Evolutionary conservation across 2,888 invertebrate genomes (phyloP).

Genomic region (Falcaria lacertinaria): DNA sequence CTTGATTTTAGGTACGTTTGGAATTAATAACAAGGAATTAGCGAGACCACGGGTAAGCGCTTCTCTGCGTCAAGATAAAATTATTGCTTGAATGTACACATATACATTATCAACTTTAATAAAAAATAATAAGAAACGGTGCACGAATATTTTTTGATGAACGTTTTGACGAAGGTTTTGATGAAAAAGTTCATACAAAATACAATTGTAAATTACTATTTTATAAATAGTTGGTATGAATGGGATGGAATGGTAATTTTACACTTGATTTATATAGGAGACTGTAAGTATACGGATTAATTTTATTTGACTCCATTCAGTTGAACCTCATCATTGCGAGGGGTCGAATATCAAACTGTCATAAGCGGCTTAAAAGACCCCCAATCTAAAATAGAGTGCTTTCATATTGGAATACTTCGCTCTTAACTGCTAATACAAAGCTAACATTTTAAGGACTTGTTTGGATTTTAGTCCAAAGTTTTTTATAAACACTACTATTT

Average conservation of each 20-base stretch:
- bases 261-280: neutral
- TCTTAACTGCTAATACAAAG: neutral
- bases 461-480: neutral
- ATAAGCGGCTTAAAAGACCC: constrained; percentile 42
- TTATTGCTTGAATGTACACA: neutral
- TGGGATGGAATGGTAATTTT: too few species aligned
- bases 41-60: neutral
- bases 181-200: too few species aligned
- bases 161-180: too few species aligned
- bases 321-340: constrained; percentile 25
- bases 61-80: neutral
- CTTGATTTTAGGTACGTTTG: constrained; percentile 13
- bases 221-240: too few species aligned
- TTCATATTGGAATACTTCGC: constrained; percentile 15
- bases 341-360: constrained; percentile 33
- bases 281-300: constrained; percentile 5
- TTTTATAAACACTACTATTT: too few species aligned
- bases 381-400: constrained; percentile 29
- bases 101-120: too few species aligned
- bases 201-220: too few species aligned
- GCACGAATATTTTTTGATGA: too few species aligned
- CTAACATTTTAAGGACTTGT: too few species aligned
- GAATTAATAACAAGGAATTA: constrained; percentile 10
- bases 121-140: too few species aligned
- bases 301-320: constrained; percentile 22